Conservation (phyloP, 1,140 invertebrate species). For the Sminthurinus signatus region DNA sequence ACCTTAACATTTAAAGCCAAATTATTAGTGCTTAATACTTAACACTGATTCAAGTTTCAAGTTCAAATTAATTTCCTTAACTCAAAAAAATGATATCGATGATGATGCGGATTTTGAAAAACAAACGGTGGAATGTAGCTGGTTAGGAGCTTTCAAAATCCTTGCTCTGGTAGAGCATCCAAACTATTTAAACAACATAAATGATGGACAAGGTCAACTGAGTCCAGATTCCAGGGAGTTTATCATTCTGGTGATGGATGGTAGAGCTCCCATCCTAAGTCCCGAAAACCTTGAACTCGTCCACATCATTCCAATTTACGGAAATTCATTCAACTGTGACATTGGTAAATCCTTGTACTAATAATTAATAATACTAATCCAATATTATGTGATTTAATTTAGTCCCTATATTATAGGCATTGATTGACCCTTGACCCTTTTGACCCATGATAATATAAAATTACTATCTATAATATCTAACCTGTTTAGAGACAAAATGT, state of each 20-base stretch:
- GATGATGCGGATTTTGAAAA: conserved; percentile 15
- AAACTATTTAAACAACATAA: conserved; percentile 50
- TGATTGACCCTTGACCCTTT: background rate
- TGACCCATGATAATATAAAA: background rate
- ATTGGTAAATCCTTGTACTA: conserved; percentile 51
- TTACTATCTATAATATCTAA: background rate
- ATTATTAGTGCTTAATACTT: background rate
- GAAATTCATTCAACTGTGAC: conserved; percentile 63
- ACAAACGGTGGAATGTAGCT: conserved; percentile 45
- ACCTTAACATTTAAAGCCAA: background rate
- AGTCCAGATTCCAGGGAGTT: conserved; percentile 30
- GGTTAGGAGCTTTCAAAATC: conserved; percentile 51
- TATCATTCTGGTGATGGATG: conserved; percentile 57
- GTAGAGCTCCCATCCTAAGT: conserved; percentile 55
- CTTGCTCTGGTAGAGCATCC: conserved; percentile 61
- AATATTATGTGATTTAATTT: no score
- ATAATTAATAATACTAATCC: background rate
- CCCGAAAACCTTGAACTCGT: conserved; percentile 65
- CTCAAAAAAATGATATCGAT: conserved; percentile 5
- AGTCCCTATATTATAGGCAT: no score
- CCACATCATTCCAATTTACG: conserved; percentile 65
- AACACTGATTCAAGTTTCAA: background rate
- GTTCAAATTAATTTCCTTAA: conserved; percentile 25
- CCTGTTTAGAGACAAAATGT: no score
- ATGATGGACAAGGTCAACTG: conserved; percentile 5